phyloP scores from a whole-genome alignment of 2,797 vertebrate genomes.

The Pantherophis vulpinus region DNA sequence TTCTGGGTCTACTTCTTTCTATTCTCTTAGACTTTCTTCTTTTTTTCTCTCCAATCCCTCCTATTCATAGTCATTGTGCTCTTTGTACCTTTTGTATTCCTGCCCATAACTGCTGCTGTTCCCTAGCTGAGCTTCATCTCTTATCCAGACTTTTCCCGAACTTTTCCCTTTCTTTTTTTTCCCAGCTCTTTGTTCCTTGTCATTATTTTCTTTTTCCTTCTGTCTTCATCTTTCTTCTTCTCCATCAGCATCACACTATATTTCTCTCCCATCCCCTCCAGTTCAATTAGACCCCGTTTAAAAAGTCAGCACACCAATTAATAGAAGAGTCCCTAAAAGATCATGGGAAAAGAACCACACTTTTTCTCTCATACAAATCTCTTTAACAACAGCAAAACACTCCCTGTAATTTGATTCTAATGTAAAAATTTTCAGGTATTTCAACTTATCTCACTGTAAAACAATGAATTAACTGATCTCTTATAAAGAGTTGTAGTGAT shows the following conservation, averaged over 20 bases:
- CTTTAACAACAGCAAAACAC: background rate
- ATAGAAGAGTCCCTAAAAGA: background rate
- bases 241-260: background rate
- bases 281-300: background rate
- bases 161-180: background rate
- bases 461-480: background rate
- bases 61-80: background rate
- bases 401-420: background rate
- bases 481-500: background rate
- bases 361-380: background rate
- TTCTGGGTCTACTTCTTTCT: background rate
- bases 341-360: background rate
- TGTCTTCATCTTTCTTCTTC: background rate
- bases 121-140: background rate
- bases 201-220: background rate
- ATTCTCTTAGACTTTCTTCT: background rate
- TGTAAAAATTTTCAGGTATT: background rate
- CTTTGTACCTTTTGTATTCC: background rate
- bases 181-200: background rate
- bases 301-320: background rate
- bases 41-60: background rate
- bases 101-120: background rate
- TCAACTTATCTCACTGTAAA: background rate
- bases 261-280: background rate
- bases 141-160: background rate